phyloP scores from a whole-genome alignment of 2,888 invertebrate genomes.

The Platycheirus rosarum region DNA sequence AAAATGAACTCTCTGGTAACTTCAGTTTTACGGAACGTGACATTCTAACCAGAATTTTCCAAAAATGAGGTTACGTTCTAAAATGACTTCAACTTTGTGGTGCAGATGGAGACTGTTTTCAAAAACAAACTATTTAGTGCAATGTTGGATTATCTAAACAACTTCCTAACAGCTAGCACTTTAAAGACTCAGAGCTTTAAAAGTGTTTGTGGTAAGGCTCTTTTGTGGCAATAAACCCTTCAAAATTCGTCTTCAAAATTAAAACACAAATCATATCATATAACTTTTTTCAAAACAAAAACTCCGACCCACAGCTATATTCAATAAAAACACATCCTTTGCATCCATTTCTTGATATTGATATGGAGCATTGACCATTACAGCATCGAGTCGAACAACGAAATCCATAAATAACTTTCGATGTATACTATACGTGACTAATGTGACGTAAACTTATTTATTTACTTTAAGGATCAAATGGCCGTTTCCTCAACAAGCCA shows the following conservation, averaged over 20 bases:
- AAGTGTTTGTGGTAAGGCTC: conserved; percentile 8
- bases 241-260: no score
- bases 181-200: not conserved
- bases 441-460: conserved; percentile 60
- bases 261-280: no score
- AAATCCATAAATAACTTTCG: conserved; percentile 57
- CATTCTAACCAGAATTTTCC: conserved; percentile 12
- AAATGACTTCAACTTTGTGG: no score
- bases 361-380: conserved; percentile 37
- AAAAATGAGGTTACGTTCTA: not conserved
- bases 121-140: not conserved
- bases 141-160: conserved; percentile 4
- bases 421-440: conserved; percentile 62
- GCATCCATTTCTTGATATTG: not conserved
- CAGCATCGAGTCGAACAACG: conserved; percentile 23
- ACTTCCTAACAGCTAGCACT: conserved; percentile 1
- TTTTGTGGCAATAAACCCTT: no score
- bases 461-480: conserved; percentile 23
- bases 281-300: not conserved
- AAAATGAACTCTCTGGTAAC: not conserved
- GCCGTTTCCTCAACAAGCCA: not conserved
- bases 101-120: no score
- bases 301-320: not conserved
- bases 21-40: conserved; percentile 32
- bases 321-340: not conserved